phyloP scores from a whole-genome alignment of 2,113 vertebrate species.

The Myocastor coypus region DNA sequence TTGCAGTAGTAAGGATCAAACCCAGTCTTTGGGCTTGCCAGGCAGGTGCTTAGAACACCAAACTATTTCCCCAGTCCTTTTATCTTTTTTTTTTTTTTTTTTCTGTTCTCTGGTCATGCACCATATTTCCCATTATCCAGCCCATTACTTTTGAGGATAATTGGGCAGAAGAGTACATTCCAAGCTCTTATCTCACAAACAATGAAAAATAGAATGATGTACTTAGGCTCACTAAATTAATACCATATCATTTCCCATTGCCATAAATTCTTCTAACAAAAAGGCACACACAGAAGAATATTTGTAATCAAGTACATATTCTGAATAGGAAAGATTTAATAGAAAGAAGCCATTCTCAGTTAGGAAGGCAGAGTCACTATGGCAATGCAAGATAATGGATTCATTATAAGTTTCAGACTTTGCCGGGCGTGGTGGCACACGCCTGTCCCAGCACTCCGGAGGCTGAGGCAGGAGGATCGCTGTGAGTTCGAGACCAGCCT shows the following conservation, averaged over 20 bases:
- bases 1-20: too few species aligned
- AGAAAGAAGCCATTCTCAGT: not conserved
- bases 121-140: not conserved
- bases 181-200: slow-evolving; percentile 18
- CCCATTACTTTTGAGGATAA: slow-evolving; percentile 6
- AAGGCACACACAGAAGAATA: not conserved
- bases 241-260: not conserved
- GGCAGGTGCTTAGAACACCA: too few species aligned
- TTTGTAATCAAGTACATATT: slow-evolving; percentile 28
- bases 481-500: too few species aligned
- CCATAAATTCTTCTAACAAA: not conserved
- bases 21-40: too few species aligned
- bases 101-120: not conserved
- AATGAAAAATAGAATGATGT: not conserved
- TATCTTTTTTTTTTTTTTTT: not conserved
- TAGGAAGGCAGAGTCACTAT: not conserved
- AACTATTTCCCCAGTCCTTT: too few species aligned
- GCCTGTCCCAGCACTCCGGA: too few species aligned
- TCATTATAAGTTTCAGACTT: slow-evolving; percentile 15
- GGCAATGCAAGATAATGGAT: not conserved
- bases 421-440: too few species aligned
- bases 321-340: slow-evolving; percentile 15
- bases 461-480: too few species aligned
- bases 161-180: slow-evolving; percentile 2
- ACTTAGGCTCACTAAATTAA: not conserved